These are phyloP conservation scores for Zygaena filipendulae DNA, from an alignment of 2,888 invertebrate genomes.

Conservation along the genomic window DNA sequence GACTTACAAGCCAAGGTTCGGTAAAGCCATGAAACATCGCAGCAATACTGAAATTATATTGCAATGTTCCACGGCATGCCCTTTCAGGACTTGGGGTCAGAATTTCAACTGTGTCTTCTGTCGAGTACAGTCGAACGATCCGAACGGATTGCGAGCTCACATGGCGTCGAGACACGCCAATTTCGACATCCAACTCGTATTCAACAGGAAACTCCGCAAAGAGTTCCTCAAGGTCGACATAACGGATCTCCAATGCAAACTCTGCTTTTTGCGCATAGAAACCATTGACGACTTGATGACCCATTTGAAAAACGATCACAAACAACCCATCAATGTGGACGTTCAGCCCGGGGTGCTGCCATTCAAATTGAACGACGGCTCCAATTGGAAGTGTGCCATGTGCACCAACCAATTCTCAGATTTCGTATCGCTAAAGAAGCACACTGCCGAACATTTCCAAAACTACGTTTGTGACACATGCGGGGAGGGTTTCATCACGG, in stretches of 20 bases:
- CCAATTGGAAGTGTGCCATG: slow-evolving; percentile 52
- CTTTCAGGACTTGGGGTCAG: slow-evolving; percentile 57
- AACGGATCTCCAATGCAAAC: slow-evolving; percentile 53
- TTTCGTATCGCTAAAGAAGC: slow-evolving; percentile 47
- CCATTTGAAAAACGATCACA: slow-evolving; percentile 53
- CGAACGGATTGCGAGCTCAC: slow-evolving; percentile 47
- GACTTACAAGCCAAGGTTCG: slow-evolving; percentile 51
- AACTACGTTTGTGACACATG: slow-evolving; percentile 60
- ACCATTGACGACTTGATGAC: slow-evolving; percentile 41
- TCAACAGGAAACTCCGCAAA: slow-evolving; percentile 49
- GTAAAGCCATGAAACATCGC: slow-evolving; percentile 48
- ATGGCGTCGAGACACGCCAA: slow-evolving; percentile 52
- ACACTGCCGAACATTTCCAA: slow-evolving; percentile 52
- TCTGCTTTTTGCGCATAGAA: slow-evolving; percentile 48
- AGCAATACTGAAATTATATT: slow-evolving; percentile 56
- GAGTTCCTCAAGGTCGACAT: slow-evolving; percentile 56
- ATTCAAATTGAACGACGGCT: slow-evolving; percentile 49
- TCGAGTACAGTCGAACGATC: slow-evolving; percentile 52
- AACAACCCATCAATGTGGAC: slow-evolving; percentile 50
- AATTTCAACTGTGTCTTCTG: slow-evolving; percentile 58
- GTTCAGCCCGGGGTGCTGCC: slow-evolving; percentile 55
- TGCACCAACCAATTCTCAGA: slow-evolving; percentile 50
- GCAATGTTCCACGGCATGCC: slow-evolving; percentile 54
- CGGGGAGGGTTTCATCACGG: slow-evolving; percentile 57
- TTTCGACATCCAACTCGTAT: slow-evolving; percentile 47